Conservation (phyloP, 2,888 invertebrate species). For the Xestobium rufovillosum region DNA sequence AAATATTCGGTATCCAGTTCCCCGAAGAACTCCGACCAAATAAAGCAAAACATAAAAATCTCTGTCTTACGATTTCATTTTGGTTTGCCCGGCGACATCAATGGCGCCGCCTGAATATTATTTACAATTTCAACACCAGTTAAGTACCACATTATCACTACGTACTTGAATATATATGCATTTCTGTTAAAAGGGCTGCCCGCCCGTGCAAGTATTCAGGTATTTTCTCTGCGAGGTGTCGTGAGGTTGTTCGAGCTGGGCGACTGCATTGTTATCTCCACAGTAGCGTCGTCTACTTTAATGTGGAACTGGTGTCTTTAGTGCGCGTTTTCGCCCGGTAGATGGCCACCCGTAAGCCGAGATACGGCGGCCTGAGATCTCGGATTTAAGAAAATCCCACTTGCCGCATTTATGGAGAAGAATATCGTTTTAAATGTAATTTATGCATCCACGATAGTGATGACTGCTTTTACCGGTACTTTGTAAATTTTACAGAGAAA, state of each 20-base stretch:
- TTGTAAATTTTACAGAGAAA: too few relatives aligned
- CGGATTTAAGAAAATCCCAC: too few relatives aligned
- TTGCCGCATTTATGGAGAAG: too few relatives aligned
- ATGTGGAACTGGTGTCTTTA: conserved; percentile 41
- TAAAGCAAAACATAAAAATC: too few relatives aligned
- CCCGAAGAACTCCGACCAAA: too few relatives aligned
- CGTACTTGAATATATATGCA: conserved; percentile 32
- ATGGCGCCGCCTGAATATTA: conserved; percentile 35
- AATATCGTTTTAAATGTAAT: too few relatives aligned
- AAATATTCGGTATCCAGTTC: too few relatives aligned
- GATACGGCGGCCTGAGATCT: too few relatives aligned
- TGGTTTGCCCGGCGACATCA: conserved; percentile 21
- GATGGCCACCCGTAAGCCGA: conserved; percentile 38
- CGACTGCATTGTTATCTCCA: conserved; percentile 38
- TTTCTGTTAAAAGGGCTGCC: conserved; percentile 37
- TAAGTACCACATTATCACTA: conserved; percentile 42
- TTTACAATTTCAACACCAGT: conserved; percentile 43
- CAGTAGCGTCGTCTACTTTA: conserved; percentile 40
- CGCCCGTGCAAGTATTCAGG: conserved; percentile 25
- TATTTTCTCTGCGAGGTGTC: conserved; percentile 9
- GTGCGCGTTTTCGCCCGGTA: conserved; percentile 33
- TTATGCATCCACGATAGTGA: too few relatives aligned
- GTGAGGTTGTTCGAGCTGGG: conserved; percentile 20
- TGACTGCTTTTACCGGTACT: too few relatives aligned
- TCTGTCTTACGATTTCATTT: conserved; percentile 4